These are phyloP conservation scores for Morelia viridis DNA, from an alignment of 2,797 vertebrate genomes.

Conservation along the genomic window DNA sequence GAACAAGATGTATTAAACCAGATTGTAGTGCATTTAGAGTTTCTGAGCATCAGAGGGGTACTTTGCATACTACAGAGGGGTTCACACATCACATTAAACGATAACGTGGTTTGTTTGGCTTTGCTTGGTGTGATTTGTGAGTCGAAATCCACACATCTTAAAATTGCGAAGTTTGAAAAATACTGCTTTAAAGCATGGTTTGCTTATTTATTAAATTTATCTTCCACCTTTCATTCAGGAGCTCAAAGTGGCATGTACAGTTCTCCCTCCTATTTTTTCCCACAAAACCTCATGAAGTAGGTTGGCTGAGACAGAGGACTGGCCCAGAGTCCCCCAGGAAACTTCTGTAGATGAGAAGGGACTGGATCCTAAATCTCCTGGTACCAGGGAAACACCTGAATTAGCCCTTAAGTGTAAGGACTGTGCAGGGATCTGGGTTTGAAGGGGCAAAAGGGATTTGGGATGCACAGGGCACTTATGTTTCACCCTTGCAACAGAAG, in stretches of 20 bases:
- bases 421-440: neutral
- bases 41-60: neutral
- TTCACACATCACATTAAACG: neutral
- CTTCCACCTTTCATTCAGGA: neutral
- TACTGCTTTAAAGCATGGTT: neutral
- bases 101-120: neutral
- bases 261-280: neutral
- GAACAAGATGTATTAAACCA: neutral
- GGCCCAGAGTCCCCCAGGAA: neutral
- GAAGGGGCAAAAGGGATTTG: neutral
- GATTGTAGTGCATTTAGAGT: neutral
- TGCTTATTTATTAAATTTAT: neutral
- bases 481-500: neutral
- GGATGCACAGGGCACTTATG: neutral
- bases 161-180: neutral
- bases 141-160: neutral
- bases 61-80: neutral
- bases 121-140: neutral
- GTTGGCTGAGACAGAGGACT: neutral
- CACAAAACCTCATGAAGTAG: neutral
- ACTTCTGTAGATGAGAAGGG: neutral
- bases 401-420: neutral
- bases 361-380: neutral
- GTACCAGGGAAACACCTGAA: neutral
- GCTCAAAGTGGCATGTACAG: neutral